A percentile compares a stretch with the other conserved stretches of the same genome.
Conservation (phyloP, 2,888 invertebrate species). For the Xanthorhoe spadicearia region DNA sequence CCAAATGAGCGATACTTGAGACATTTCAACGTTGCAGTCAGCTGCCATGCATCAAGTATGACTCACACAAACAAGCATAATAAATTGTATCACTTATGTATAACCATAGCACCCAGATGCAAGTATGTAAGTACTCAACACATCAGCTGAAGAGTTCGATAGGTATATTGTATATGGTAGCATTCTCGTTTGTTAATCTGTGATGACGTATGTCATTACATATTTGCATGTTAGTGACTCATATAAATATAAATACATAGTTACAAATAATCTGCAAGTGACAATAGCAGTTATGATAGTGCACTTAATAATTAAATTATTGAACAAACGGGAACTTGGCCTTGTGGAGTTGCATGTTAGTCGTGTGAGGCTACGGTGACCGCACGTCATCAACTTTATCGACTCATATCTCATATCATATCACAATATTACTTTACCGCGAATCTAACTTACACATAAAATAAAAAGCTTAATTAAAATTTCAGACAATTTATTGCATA, state of each 20-base stretch:
- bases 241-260: conserved; percentile 84
- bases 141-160: conserved; percentile 64
- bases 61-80: conserved; percentile 81
- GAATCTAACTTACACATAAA: conserved; percentile 61
- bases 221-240: conserved; percentile 85
- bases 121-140: conserved; percentile 83
- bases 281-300: conserved; percentile 83
- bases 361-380: conserved; percentile 82
- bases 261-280: conserved; percentile 83
- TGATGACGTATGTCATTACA: conserved; percentile 80
- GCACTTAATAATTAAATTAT: conserved; percentile 79
- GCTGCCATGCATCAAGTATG: conserved; percentile 64
- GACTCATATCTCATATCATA: conserved; percentile 50
- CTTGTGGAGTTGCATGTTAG: conserved; percentile 84
- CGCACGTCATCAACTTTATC: conserved; percentile 84
- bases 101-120: conserved; percentile 85
- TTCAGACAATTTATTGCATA: conserved; percentile 83
- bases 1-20: conserved; percentile 76
- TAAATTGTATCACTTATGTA: conserved; percentile 80
- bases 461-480: conserved; percentile 74
- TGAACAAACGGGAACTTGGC: conserved; percentile 83
- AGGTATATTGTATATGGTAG: conserved; percentile 64
- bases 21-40: conserved; percentile 45
- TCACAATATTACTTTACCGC: conserved; percentile 52
- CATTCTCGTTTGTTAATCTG: conserved; percentile 81